These are phyloP conservation scores for Cyprinodon brontotheroides DNA, from an alignment of 2,113 vertebrate species.

Conservation along the genomic window DNA sequence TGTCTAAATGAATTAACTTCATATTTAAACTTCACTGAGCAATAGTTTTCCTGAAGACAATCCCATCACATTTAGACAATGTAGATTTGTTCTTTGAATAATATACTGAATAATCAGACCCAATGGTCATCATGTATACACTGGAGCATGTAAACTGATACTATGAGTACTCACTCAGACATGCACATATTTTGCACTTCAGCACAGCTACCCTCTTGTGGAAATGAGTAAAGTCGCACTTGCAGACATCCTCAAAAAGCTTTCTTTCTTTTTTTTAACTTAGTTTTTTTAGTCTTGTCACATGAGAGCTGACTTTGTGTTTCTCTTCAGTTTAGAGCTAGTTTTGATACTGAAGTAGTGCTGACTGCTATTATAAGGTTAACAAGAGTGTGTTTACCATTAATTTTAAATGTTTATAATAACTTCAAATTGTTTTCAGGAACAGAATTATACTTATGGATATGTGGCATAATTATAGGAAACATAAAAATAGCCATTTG, in stretches of 20 bases:
- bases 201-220: neutral
- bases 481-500: neutral
- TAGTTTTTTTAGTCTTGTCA: neutral
- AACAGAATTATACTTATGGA: no score
- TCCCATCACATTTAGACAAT: slow-evolving; percentile 32
- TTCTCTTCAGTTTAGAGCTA: neutral
- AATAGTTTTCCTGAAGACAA: slow-evolving; percentile 61
- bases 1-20: slow-evolving; percentile 57
- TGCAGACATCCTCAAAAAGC: neutral
- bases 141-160: neutral
- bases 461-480: neutral
- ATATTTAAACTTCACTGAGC: slow-evolving; percentile 57
- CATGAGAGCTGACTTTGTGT: neutral
- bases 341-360: neutral
- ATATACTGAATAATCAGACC: no score
- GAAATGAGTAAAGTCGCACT: neutral
- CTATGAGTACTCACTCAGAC: neutral
- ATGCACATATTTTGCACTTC: neutral
- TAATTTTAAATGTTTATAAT: neutral
- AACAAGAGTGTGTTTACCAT: neutral
- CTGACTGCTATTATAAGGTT: neutral
- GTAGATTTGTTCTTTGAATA: neutral
- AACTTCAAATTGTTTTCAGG: neutral
- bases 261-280: neutral
- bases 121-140: no score